Conservation (phyloP, 1,140 invertebrate species). For the Papilio aristodemus region DNA sequence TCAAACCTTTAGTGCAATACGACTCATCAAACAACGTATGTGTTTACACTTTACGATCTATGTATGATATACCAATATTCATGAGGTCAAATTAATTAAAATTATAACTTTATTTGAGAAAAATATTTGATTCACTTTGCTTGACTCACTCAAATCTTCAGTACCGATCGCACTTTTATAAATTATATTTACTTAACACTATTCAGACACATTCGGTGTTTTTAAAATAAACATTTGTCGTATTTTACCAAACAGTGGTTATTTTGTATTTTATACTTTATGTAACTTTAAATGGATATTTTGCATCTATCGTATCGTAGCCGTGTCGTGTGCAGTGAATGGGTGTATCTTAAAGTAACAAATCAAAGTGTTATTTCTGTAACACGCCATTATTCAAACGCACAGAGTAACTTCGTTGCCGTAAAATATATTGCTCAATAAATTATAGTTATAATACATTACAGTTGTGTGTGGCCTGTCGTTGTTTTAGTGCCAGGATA, state of each 20-base stretch:
- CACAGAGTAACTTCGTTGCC: conserved; percentile 42
- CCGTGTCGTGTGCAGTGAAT: conserved; percentile 43
- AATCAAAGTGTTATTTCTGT: conserved; percentile 72
- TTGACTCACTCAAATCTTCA: too few relatives aligned
- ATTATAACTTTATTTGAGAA: too few relatives aligned
- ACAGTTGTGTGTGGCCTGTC: conserved; percentile 3
- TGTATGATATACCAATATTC: conserved; percentile 20
- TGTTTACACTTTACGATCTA: conserved; percentile 46
- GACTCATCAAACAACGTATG: conserved; percentile 43
- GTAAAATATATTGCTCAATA: conserved; percentile 35
- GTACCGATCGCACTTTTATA: too few relatives aligned
- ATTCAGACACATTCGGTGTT: too few relatives aligned
- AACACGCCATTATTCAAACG: conserved; percentile 64
- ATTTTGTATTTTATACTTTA: conserved; percentile 27
- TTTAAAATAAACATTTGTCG: too few relatives aligned
- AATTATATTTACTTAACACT: too few relatives aligned
- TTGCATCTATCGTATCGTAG: conserved; percentile 40
- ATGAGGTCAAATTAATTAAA: too few relatives aligned
- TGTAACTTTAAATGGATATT: not conserved
- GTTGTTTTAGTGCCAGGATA: conserved; percentile 9
- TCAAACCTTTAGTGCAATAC: conserved; percentile 43
- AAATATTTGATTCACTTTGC: too few relatives aligned
- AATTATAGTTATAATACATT: conserved; percentile 10
- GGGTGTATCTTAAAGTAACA: conserved; percentile 49
- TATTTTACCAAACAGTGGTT: too few relatives aligned